Base-by-base conservation (phyloP, 1,140 invertebrate species). In the Holcopasites calliopsidis region DNA sequence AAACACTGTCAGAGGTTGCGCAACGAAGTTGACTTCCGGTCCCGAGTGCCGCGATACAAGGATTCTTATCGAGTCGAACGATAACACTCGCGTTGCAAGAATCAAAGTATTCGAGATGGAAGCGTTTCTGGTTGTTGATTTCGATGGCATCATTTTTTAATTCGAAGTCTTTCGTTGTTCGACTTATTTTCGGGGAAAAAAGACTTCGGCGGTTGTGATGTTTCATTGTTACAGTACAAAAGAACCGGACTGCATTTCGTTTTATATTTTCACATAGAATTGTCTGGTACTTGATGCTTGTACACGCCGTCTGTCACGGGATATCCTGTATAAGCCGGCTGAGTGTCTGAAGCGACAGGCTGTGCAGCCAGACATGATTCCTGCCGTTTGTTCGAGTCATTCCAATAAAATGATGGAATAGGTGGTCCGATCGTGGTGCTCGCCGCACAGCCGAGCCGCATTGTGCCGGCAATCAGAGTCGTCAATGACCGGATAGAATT, bases 351-450 rank as follows among this genome's bases (percentile, higher is more conserved):
- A 65, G 80, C 70, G 75, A 74, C 55, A 50, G 62, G 80, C 84
- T 87, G 90, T 79, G 85, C 90, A 91, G 85, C 90, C 88, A 91
- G 86, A 91, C 90, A 91, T 89, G 87, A 89, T 91, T 91, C 90
- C 90, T 90, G 90, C 88, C 88, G 87, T 90, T 91, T 91, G 90
- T 90, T 87, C 77, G 50, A 65, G 84, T 87, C 87, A 80, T 88
- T 87, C 82, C 82, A 86, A 90, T 81, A 76, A 58, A 81, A 69
- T 71, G 62, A 77, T 64, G 49, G 47, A 66, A 70, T 50, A 57
- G 47, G 55, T 31, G 16, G n/a, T n/a, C n/a, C 42, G 40, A 77
- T 73, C 61, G 33, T 23, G 35, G 31, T 58, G 71, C 26, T 16
- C 42, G 65, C 31, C 60, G 31, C 40, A 38, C 49, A 50, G 21